Base-by-base conservation (phyloP, 2,888 invertebrate species). In the Drosophila kanekoi region DNA sequence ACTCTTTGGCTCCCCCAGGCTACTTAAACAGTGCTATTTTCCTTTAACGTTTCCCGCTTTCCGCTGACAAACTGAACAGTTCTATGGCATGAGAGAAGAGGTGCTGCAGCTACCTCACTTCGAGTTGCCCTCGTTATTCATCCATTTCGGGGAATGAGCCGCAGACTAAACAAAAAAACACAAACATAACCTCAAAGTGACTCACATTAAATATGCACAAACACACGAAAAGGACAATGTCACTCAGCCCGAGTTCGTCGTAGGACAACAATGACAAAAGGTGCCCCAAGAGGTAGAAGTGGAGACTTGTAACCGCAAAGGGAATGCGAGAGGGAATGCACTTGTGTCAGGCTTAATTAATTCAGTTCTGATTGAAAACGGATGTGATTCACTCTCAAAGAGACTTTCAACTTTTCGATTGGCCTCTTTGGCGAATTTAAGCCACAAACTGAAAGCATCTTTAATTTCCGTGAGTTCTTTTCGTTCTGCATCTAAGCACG, bases 191-290 rank as follows among this genome's bases (percentile, higher is more conserved):
- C 83, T 79, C 78, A 72, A 73, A 84, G 75, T 66, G 69, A 59
- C 44, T 75, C 58, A 43, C 79, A 83, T 82, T 67, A 68, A 66
- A 66, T 70, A 83, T 84, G 81, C 87, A 81, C 69, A 73, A 81
- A 60, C 63, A 67, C 54, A 49, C 58, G 16, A 87, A 73, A 77
- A 66, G 86, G 63, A 77, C 74, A 84, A 71, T 69, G 66, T 54
- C 54, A 60, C 43, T 56, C 45, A 53, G 20, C 35, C 57, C 35
- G 8, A 44, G 20, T 44, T 43, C 28, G 40, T 53, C 32, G 49
- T 61, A 61, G 51, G 56, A 35, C 48, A 65, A 47, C 53, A 61
- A 40, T 53, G 49, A 40, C 43, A 41, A 64, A 54, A 48, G 32
- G 32, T 58, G 53, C 6, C 11, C 18, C 9, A 16, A 45, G 14